Conservation (phyloP, 1,140 invertebrate species). For the Semibalanus balanoides region DNA sequence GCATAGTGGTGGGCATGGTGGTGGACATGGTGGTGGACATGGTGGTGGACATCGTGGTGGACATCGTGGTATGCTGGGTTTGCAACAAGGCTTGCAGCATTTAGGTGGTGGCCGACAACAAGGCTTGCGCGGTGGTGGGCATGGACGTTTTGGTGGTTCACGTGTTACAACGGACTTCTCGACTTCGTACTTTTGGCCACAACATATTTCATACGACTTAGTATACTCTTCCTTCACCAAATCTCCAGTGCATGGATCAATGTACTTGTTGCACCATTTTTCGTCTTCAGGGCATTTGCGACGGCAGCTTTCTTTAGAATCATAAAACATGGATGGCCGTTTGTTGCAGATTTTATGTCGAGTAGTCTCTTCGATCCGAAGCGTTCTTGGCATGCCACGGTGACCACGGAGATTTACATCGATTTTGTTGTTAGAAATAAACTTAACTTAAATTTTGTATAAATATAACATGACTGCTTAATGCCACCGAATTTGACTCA, state of each 20-base stretch:
- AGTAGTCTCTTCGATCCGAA: neutral
- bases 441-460: neutral
- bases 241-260: neutral
- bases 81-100: neutral
- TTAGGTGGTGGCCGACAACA: neutral
- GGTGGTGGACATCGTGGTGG: neutral
- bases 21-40: neutral
- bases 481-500: neutral
- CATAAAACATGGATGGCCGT: neutral
- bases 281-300: neutral
- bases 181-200: neutral
- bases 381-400: neutral
- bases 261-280: neutral
- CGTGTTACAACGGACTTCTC: neutral
- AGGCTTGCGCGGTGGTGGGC: neutral
- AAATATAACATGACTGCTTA: neutral
- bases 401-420: neutral
- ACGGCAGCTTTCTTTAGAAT: neutral
- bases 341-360: neutral
- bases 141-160: neutral
- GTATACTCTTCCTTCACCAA: neutral
- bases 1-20: neutral
- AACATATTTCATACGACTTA: neutral
- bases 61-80: neutral
- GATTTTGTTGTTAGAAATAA: neutral